Evolutionary conservation across 2,113 vertebrate species (phyloP).

Genomic region (Sisor rabdophorus): DNA sequence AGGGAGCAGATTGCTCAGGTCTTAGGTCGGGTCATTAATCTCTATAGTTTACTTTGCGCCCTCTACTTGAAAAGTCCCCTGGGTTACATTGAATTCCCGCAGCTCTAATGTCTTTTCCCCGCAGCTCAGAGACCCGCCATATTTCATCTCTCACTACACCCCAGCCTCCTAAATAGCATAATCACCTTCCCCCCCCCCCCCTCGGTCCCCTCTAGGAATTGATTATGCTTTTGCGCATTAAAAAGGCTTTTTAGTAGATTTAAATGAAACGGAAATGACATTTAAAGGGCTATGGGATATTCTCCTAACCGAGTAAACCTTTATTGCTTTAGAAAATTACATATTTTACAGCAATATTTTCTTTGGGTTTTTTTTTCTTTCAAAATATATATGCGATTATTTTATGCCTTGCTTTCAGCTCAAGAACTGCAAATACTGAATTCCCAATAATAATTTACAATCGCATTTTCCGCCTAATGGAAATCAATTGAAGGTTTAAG

Average conservation of each 20-base stretch:
- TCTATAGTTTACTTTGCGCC: slow-evolving; percentile 71
- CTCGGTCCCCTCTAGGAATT: slow-evolving; percentile 57
- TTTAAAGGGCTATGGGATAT: slow-evolving; percentile 37
- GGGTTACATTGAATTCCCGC: slow-evolving; percentile 71
- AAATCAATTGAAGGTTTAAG: slow-evolving; percentile 42
- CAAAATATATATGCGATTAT: background rate
- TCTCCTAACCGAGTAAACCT: slow-evolving; percentile 43
- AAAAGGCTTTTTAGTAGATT: slow-evolving; percentile 44
- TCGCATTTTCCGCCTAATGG: slow-evolving; percentile 41
- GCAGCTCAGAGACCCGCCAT: slow-evolving; percentile 57
- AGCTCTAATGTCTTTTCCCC: slow-evolving; percentile 70
- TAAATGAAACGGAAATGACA: slow-evolving; percentile 34
- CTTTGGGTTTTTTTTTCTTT: background rate
- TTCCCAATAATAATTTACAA: slow-evolving; percentile 42
- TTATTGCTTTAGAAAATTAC: slow-evolving; percentile 39
- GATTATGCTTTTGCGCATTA: slow-evolving; percentile 50
- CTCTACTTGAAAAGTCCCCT: slow-evolving; percentile 69
- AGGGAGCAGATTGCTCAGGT: slow-evolving; percentile 60
- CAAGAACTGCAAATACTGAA: slow-evolving; percentile 21
- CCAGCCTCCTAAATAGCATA: slow-evolving; percentile 73
- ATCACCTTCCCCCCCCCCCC: slow-evolving; percentile 56
- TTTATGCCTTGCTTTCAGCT: background rate
- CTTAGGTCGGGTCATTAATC: slow-evolving; percentile 71
- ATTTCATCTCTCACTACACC: slow-evolving; percentile 73
- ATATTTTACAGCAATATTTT: slow-evolving; percentile 4